Base-by-base conservation (phyloP, 2,888 invertebrate species). In the Diachrysia chrysitis region DNA sequence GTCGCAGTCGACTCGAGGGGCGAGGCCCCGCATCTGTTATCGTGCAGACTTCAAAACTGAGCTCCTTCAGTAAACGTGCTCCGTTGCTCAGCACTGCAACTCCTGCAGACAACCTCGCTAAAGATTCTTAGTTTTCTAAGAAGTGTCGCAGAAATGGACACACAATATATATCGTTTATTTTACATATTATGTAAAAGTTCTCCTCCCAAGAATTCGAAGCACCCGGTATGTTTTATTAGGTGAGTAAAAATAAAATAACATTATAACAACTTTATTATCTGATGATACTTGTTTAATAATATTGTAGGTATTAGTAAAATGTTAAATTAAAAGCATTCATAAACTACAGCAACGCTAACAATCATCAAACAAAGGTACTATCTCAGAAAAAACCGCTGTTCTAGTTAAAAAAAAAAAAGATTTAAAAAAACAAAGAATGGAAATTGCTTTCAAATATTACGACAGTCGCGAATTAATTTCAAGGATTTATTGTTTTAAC, bases 11-110 rank as follows among this genome's bases (percentile, higher is more conserved):
- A 63, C 62, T 60, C 55, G 46, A 57, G 56, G 25, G 59, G 58
- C 79, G 81, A 70, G 71, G 72, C 72, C 78, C 77, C 74, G 66
- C 85, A 85, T 86, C 84, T 87, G 89, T 87, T 89, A 89, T 89
- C 86, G 83, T 76, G 68, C 71, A 77, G 82, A 81, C 83, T 84
- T 83, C 81, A 81, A 79, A 87, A 88, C 85, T 87, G 80, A 73
- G 73, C 81, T 77, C 82, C 78, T 85, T 76, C 74, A 72, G 62
- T 79, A 82, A 77, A 83, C 84, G 85, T 88, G 87, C 85, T 73
- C 69, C 68, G 60, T 63, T 73, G 76, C 76, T 81, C 74, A 84
- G 72, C 70, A 74, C 48, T 75, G 76, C 78, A 68, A 73, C 71
- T 78, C 60, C 64, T 58, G 32, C 66, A 67, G 63, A 73, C 60